Percentiles rank a stretch among this genome's conserved stretches.
These are phyloP conservation scores for Alauda arvensis DNA, from an alignment of 2,797 vertebrate genomes.

Conservation along the genomic window DNA sequence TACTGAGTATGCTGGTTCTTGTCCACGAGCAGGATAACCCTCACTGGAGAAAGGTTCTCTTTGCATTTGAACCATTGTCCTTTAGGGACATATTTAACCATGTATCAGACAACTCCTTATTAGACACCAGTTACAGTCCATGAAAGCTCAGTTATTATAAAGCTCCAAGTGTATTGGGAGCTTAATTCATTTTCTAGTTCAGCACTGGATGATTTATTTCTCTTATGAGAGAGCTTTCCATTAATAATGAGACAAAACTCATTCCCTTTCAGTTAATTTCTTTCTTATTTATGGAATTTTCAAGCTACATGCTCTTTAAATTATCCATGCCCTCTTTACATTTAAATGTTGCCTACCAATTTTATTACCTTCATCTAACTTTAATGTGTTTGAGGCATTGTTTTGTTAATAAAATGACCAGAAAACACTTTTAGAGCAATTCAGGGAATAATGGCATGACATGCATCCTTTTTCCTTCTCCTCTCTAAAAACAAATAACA, in stretches of 20 bases:
- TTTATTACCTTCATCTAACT: conserved; percentile 25
- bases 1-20: neutral
- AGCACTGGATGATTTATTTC: conserved; percentile 19
- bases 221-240: conserved; percentile 18
- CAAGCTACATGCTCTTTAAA: conserved; percentile 35
- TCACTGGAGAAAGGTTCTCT: neutral
- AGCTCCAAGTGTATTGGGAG: neutral
- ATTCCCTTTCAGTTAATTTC: conserved; percentile 41
- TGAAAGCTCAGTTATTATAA: conserved; percentile 16
- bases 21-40: neutral
- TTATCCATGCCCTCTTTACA: conserved; percentile 18
- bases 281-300: conserved; percentile 29
- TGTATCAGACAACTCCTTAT: neutral
- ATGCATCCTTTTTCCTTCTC: neutral
- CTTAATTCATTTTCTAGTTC: conserved; percentile 23
- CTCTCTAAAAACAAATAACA: neutral
- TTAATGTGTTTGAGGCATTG: neutral
- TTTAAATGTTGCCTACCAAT: conserved; percentile 5
- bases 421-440: neutral
- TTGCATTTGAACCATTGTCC: neutral
- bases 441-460: neutral
- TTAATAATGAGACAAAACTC: conserved; percentile 14
- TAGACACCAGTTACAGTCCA: neutral
- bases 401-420: conserved; percentile 22
- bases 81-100: neutral